Evolutionary conservation across 2,888 invertebrate species (phyloP).

Genomic region (Sphecodes monilicornis): DNA sequence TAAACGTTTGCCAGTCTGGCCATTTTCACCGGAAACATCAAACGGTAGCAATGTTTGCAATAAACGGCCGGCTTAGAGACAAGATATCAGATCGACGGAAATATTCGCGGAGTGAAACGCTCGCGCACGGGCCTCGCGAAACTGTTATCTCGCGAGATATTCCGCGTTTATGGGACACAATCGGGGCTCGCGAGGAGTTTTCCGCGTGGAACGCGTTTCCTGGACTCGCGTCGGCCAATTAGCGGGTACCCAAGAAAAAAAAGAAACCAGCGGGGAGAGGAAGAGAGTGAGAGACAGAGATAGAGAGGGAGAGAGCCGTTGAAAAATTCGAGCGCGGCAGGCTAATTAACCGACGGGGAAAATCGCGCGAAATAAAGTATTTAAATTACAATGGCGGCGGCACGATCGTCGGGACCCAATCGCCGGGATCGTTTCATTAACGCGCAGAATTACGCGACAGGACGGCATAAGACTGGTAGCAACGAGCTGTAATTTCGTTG

Average conservation of each 20-base stretch:
- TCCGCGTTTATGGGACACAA: conserved; percentile 44
- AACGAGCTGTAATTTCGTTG: conserved; percentile 37
- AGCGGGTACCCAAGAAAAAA: background rate
- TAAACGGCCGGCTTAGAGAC: conserved; percentile 27
- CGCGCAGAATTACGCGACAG: conserved; percentile 37
- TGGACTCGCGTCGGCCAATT: conserved; percentile 34
- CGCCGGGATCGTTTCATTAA: conserved; percentile 29
- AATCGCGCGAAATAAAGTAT: conserved; percentile 48
- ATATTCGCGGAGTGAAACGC: conserved; percentile 17
- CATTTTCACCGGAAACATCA: conserved; percentile 68
- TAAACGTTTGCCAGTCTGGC: conserved; percentile 40
- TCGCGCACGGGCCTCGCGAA: background rate
- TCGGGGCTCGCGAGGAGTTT: conserved; percentile 21
- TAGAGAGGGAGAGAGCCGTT: background rate
- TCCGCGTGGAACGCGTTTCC: conserved; percentile 26
- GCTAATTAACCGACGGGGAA: conserved; percentile 34
- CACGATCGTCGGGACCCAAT: conserved; percentile 12
- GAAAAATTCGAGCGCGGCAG: background rate
- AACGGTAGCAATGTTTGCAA: conserved; percentile 35
- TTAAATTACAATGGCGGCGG: conserved; percentile 30
- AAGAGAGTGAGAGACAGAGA: background rate
- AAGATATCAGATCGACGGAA: conserved; percentile 42
- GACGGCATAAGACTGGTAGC: conserved; percentile 19
- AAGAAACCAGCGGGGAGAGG: background rate
- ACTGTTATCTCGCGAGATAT: conserved; percentile 30